These are phyloP conservation scores for Schizopygopsis malacanthus DNA, from an alignment of 2,797 vertebrate species.

Conservation along the genomic window DNA sequence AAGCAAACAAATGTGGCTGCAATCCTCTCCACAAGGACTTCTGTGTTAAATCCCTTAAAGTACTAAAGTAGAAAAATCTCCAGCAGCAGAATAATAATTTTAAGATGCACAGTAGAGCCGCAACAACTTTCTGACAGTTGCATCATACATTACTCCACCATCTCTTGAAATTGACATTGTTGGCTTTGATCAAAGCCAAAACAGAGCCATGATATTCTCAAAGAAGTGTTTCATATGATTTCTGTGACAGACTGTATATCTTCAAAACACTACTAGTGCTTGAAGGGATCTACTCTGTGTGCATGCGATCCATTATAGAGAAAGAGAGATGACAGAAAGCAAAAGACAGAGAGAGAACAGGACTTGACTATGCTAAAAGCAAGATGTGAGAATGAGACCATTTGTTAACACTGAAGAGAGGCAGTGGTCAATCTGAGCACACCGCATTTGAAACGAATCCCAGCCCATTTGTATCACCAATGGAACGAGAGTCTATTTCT, in stretches of 20 bases:
- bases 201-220: constrained; percentile 74
- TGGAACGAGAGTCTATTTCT: constrained; percentile 40
- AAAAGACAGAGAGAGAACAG: not conserved
- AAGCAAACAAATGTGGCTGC: constrained; percentile 54
- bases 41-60: constrained; percentile 67
- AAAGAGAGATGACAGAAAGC: not conserved
- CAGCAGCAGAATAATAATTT: constrained; percentile 77
- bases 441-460: not conserved
- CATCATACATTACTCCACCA: constrained; percentile 80
- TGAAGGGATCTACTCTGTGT: constrained; percentile 69
- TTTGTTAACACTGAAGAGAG: not conserved
- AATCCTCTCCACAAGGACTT: constrained; percentile 5
- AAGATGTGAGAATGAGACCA: constrained; percentile 10
- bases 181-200: constrained; percentile 82
- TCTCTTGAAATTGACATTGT: constrained; percentile 81
- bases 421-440: constrained; percentile 16
- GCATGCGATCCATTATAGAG: constrained; percentile 28
- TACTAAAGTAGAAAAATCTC: constrained; percentile 54
- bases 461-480: constrained; percentile 13
- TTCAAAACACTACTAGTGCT: constrained; percentile 72
- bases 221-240: constrained; percentile 79
- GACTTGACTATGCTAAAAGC: not conserved
- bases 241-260: constrained; percentile 76
- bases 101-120: constrained; percentile 74
- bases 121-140: constrained; percentile 85